Percentiles rank a stretch among this genome's conserved stretches.
These are phyloP conservation scores for Isaurus tuberculatus DNA, from an alignment of 92 coral and sea anemone genomes.

Conservation along the genomic window DNA sequence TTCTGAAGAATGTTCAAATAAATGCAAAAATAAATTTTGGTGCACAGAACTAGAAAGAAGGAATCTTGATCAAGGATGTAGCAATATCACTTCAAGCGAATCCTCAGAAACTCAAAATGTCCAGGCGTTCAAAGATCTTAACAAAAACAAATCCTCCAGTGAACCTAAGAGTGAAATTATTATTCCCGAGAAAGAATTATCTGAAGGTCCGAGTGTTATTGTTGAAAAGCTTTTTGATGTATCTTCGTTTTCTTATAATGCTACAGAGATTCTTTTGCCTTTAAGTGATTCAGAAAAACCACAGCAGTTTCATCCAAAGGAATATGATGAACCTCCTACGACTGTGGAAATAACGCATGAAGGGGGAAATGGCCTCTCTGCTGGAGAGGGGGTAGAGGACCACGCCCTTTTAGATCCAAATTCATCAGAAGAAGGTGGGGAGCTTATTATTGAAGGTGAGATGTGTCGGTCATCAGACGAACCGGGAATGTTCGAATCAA, in stretches of 20 bases:
- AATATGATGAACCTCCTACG: background rate
- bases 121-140: background rate
- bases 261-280: slow-evolving; percentile 19
- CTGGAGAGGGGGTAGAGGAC: background rate
- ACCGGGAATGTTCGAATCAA: slow-evolving; percentile 2
- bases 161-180: background rate
- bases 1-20: background rate
- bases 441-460: slow-evolving; percentile 31
- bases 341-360: background rate
- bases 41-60: background rate
- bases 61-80: background rate
- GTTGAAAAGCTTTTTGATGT: slow-evolving; percentile 35
- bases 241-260: slow-evolving; percentile 25
- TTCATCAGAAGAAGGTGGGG: slow-evolving; percentile 21
- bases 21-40: background rate
- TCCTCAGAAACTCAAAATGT: background rate
- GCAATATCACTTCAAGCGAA: background rate
- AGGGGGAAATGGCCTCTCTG: background rate
- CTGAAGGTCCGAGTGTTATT: slow-evolving; percentile 40
- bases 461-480: slow-evolving; percentile 29
- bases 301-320: background rate
- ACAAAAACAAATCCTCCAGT: slow-evolving; percentile 1
- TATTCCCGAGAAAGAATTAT: background rate
- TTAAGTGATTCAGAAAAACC: background rate
- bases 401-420: background rate